phyloP scores from a whole-genome alignment of 2,113 vertebrate genomes.

The Grammomys surdaster region DNA sequence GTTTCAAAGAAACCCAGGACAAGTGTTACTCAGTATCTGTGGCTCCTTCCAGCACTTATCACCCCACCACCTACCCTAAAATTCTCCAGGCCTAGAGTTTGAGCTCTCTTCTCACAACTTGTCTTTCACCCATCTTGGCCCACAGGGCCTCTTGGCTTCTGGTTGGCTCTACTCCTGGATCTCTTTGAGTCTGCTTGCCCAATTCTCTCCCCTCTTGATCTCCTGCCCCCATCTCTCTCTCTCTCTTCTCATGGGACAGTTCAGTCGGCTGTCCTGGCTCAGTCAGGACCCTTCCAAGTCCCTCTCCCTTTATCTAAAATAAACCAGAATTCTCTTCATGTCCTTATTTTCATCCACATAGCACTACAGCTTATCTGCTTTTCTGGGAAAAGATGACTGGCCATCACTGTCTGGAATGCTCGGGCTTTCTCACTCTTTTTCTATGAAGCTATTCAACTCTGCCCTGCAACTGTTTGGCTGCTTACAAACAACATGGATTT shows the following conservation, averaged over 20 bases:
- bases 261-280: neutral
- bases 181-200: neutral
- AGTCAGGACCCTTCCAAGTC: neutral
- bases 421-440: neutral
- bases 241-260: neutral
- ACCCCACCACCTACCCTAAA: neutral
- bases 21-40: neutral
- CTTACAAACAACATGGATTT: neutral
- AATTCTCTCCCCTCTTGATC: neutral
- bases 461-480: neutral
- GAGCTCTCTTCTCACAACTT: neutral
- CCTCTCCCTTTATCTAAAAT: neutral
- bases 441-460: neutral
- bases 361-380: neutral
- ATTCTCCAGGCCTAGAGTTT: neutral
- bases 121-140: neutral
- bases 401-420: neutral
- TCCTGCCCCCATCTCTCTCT: too few species aligned
- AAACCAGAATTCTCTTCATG: neutral
- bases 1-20: neutral
- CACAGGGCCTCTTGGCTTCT: neutral
- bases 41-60: neutral
- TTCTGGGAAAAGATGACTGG: neutral
- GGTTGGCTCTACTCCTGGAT: neutral
- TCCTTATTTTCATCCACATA: neutral